Conservation (phyloP, 2,888 invertebrate genomes). For the Amphipyra berbera region DNA sequence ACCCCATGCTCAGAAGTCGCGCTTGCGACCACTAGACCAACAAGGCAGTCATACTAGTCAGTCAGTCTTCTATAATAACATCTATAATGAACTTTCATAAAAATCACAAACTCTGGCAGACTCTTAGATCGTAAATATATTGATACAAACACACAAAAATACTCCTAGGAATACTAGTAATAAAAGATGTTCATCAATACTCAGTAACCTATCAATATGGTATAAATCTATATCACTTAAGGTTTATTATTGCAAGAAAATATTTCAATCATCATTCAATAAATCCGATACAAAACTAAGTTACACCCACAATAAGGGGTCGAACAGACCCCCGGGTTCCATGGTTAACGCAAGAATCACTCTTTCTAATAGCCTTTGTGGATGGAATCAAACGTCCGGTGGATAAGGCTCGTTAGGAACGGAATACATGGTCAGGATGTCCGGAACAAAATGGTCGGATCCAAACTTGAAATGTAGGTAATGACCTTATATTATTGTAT, state of each 20-base stretch:
- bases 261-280: not conserved
- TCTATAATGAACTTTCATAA: no score
- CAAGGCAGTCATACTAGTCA: no score
- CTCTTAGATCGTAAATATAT: no score
- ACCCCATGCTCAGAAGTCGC: no score
- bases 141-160: no score
- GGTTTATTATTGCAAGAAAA: not conserved
- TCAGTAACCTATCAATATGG: not conserved
- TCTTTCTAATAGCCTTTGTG: slow-evolving; percentile 2
- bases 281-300: not conserved
- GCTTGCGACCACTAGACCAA: no score
- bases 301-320: not conserved
- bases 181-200: no score
- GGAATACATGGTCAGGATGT: not conserved
- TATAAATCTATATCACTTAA: not conserved
- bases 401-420: not conserved
- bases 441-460: not conserved
- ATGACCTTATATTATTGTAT: not conserved
- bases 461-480: not conserved
- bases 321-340: not conserved
- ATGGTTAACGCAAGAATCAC: slow-evolving; percentile 2
- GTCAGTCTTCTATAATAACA: no score
- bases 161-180: no score
- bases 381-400: not conserved
- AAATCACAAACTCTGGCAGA: no score